phyloP scores from a whole-genome alignment of 2,797 vertebrate genomes.

The Carcharodon carcharias region DNA sequence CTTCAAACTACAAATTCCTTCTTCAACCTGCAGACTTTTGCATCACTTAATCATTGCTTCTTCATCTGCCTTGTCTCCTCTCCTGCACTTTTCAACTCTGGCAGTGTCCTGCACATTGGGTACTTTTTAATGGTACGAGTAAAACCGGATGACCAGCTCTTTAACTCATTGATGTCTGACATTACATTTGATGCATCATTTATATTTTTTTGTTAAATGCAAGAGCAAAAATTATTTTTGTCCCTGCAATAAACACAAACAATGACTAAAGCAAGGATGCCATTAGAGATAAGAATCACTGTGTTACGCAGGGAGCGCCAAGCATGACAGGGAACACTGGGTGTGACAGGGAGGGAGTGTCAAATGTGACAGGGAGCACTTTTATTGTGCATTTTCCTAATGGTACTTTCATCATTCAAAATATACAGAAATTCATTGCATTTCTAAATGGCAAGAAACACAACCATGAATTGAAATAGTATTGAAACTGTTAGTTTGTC shows the following conservation, averaged over 20 bases:
- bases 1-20: background rate
- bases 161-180: background rate
- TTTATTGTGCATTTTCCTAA: background rate
- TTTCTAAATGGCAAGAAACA: background rate
- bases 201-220: background rate
- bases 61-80: background rate
- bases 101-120: background rate
- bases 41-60: background rate
- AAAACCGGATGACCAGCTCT: background rate
- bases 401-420: background rate
- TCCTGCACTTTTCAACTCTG: background rate
- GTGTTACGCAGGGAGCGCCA: background rate
- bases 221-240: background rate
- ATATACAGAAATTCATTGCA: background rate
- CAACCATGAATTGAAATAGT: background rate
- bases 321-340: background rate
- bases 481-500: background rate
- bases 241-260: background rate
- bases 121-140: background rate
- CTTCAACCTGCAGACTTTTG: background rate
- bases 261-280: background rate
- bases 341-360: background rate
- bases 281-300: background rate
- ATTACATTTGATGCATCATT: background rate
- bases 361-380: background rate